Base-by-base conservation (phyloP, 37 sponge, comb jelly and placozoan species). In the Crambe crambe region DNA sequence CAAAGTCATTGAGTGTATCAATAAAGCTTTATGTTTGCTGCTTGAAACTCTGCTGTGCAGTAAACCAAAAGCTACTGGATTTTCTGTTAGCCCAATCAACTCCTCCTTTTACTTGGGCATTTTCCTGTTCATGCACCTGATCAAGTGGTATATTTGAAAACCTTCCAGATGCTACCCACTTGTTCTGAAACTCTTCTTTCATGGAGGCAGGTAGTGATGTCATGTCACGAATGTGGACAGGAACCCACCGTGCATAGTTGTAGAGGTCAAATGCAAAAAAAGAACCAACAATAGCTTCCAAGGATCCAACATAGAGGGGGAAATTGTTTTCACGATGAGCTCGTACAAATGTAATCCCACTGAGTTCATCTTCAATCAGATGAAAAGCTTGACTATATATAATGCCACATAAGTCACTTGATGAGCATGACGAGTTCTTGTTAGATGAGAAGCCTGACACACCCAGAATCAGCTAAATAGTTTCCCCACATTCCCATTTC, bases 351-450 rank as follows among this genome's bases (percentile, higher is more conserved):
- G 25, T 60, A 25, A 60, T 25, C 4, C 27, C 4, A 22, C 27
- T 23, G 17, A 21, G 23, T 23, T 26, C 5, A 26, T 5, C 17
- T 60, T 60, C 61, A 9, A 25, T 5, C 17, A 9, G 4, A 26
- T 25, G 23, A 26, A 20, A 5, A 3, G 6, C 61, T 25, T 60
- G 17, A 4, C 61, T n/a, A 21, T 25, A 60, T 20, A 21, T n/a
- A 23, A 20, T n/a, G 61, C 18, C 23, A 5, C 61, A 60, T 20
- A 9, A 60, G 26, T 60, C 3, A 60, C 61, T 60, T 60, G 61
- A 25, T 60, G 61, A n/a, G 61, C 61, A 60, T 60, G 27, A 4
- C 61, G 23, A 21, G 61, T 60, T 60, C 61, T 60, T 25, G 61
- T 26, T 9, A 60, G 61, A 17, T 60, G 61, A 5, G 61, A 60